phyloP scores from a whole-genome alignment of 2,888 invertebrate species.

The Pemphredon lugubris region DNA sequence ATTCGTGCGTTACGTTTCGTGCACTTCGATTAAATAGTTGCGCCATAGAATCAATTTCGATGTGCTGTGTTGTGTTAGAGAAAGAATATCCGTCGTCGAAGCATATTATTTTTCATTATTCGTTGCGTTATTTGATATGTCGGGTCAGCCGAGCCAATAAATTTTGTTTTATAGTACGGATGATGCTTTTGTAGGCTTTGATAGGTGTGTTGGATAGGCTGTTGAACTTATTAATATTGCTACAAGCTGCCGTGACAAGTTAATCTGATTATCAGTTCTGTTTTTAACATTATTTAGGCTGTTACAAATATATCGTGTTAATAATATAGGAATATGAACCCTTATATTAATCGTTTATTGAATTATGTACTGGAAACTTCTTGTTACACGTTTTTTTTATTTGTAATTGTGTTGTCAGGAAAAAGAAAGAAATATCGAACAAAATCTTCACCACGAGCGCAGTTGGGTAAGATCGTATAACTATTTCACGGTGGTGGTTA shows the following conservation, averaged over 20 bases:
- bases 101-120: too few species aligned
- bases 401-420: conserved; percentile 79
- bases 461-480: conserved; percentile 77
- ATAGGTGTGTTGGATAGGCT: too few species aligned
- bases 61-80: background rate
- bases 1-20: conserved; percentile 22
- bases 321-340: background rate
- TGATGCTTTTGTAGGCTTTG: too few species aligned
- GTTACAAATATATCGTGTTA: too few species aligned
- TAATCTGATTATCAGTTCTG: background rate
- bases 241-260: too few species aligned
- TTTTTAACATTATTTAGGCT: too few species aligned
- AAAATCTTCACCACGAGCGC: conserved; percentile 77
- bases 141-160: too few species aligned
- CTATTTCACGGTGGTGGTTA: conserved; percentile 72
- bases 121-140: too few species aligned
- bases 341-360: background rate
- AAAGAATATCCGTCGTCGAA: too few species aligned
- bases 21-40: background rate
- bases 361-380: conserved; percentile 28
- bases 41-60: conserved; percentile 11
- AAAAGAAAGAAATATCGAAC: conserved; percentile 80
- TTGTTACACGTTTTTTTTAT: conserved; percentile 68
- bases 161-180: too few species aligned
- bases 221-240: too few species aligned